phyloP scores from a whole-genome alignment of 2,113 vertebrate genomes.

The Otis tarda region DNA sequence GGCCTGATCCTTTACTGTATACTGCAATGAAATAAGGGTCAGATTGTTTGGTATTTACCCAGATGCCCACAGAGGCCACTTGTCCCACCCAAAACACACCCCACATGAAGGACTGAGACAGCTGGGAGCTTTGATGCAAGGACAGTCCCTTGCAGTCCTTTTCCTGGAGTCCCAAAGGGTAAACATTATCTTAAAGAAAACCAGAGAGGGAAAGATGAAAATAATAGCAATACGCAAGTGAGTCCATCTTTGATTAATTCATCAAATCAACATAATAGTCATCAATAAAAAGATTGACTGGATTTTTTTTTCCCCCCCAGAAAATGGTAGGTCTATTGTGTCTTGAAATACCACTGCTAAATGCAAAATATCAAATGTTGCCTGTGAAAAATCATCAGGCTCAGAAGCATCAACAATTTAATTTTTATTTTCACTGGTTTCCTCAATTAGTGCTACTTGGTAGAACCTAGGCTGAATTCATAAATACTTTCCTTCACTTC shows the following conservation, averaged over 20 bases:
- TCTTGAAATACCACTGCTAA: not conserved
- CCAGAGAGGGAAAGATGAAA: not conserved
- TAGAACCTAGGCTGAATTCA: not conserved
- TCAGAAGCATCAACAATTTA: not conserved
- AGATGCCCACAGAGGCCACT: not conserved
- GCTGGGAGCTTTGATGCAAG: not conserved
- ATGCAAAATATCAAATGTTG: not conserved
- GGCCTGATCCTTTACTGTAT: not conserved
- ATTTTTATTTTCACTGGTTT: not conserved
- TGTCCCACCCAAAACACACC: not conserved
- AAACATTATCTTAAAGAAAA: not conserved
- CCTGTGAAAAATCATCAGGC: not conserved
- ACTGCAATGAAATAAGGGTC: not conserved
- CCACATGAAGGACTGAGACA: not conserved
- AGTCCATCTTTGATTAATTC: not conserved
- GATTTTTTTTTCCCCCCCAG: accelerated
- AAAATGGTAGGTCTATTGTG: not conserved
- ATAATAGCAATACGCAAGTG: not conserved
- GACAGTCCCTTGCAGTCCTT: not conserved
- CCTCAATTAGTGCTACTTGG: not conserved
- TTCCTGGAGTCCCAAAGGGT: not conserved
- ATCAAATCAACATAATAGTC: not conserved
- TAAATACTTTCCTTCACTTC: not conserved
- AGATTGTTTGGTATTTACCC: not conserved
- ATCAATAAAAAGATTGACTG: not conserved